phyloP scores from a whole-genome alignment of 2,113 vertebrate genomes.

The Catagonus wagneri region DNA sequence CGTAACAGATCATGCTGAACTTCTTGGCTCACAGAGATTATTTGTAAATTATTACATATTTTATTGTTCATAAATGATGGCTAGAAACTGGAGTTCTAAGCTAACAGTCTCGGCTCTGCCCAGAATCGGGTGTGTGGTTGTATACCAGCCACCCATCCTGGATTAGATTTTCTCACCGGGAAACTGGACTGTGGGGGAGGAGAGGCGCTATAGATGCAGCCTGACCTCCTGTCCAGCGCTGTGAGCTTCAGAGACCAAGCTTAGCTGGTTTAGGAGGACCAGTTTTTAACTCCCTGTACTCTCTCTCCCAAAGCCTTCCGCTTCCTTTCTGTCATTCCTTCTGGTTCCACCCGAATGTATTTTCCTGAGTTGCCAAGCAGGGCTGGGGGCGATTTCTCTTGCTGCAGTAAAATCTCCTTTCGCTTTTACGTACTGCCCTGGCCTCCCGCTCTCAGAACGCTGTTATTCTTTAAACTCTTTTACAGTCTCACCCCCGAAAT shows the following conservation, averaged over 20 bases:
- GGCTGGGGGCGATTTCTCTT: background rate
- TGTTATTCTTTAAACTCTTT: background rate
- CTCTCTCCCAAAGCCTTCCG: too few relatives aligned
- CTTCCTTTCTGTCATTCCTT: background rate
- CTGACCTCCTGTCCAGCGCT: background rate
- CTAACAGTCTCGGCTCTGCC: background rate
- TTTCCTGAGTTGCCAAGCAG: background rate
- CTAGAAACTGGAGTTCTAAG: background rate
- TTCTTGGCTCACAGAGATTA: background rate
- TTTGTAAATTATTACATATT: background rate
- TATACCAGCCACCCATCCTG: background rate
- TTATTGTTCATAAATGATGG: background rate
- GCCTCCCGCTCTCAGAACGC: background rate
- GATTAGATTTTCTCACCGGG: background rate
- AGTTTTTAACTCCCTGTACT: background rate
- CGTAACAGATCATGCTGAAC: background rate
- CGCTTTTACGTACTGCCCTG: background rate
- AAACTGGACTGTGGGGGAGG: rapidly evolving
- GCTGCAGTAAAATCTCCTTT: background rate
- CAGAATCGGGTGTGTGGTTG: background rate
- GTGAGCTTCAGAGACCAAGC: background rate
- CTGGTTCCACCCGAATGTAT: background rate
- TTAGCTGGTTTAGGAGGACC: background rate
- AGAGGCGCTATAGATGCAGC: background rate
- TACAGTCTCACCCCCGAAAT: background rate